phyloP scores from a whole-genome alignment of 2,888 invertebrate genomes.

The Campoletis raptor region DNA sequence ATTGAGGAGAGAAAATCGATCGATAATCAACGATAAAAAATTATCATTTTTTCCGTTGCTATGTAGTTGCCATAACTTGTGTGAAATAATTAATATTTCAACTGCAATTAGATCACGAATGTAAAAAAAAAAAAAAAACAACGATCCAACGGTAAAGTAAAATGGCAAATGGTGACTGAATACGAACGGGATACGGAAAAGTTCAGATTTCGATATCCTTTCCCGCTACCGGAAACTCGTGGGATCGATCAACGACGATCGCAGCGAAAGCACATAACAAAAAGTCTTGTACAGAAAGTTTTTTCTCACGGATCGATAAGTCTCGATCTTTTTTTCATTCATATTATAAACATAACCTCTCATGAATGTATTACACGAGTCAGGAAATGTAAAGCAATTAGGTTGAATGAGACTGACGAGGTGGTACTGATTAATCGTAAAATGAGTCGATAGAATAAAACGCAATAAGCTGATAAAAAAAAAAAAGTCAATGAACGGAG shows the following conservation, averaged over 20 bases:
- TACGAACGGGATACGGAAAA: conserved; percentile 70
- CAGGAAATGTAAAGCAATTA: neutral
- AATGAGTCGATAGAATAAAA: neutral
- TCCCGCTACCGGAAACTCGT: conserved; percentile 78
- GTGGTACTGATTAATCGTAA: conserved; percentile 30
- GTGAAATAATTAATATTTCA: neutral
- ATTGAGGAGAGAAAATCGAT: neutral
- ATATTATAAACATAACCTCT: conserved; percentile 13
- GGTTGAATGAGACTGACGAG: conserved; percentile 11
- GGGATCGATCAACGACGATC: conserved; percentile 77
- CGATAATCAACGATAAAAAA: neutral
- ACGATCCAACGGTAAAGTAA: neutral
- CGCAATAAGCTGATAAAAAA: conserved; percentile 8
- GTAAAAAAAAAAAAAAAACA: neutral
- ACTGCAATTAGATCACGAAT: neutral
- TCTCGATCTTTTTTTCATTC: conserved; percentile 44
- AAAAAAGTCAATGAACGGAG: conserved; percentile 1
- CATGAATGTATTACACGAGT: conserved; percentile 6
- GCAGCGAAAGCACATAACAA: conserved; percentile 65
- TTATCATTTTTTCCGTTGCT: neutral
- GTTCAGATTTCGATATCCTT: conserved; percentile 72
- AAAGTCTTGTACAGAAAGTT: conserved; percentile 63
- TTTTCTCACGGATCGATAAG: conserved; percentile 66
- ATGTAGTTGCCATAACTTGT: neutral
- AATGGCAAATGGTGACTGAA: neutral